Percentiles rank a stretch among this genome's conserved stretches.
Evolutionary conservation across 1,140 invertebrate genomes (phyloP).

Genomic region (Choristoneura fumiferana): DNA sequence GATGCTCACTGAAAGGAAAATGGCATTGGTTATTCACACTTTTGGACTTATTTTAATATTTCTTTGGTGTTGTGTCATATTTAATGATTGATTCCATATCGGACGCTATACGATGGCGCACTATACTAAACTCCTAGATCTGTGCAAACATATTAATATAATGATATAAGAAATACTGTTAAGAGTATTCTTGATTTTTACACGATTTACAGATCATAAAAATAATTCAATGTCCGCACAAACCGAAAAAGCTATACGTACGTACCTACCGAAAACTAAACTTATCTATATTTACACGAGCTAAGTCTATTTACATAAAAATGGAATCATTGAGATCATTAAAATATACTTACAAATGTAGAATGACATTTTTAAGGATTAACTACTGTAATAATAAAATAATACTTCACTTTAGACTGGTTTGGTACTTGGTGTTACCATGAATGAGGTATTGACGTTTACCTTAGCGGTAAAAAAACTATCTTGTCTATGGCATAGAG

Average conservation of each 20-base stretch:
- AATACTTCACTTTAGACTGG: conserved; percentile 70
- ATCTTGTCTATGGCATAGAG: not conserved
- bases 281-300: conserved; percentile 56
- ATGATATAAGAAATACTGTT: conserved; percentile 15
- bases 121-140: conserved; percentile 31
- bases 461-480: conserved; percentile 10
- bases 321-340: conserved; percentile 78
- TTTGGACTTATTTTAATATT: conserved; percentile 58
- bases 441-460: conserved; percentile 52
- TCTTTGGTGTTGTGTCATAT: conserved; percentile 76
- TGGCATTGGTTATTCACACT: conserved; percentile 59
- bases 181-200: conserved; percentile 8
- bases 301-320: conserved; percentile 66
- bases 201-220: conserved; percentile 5
- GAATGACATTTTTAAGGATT: conserved; percentile 56
- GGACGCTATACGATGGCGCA: conserved; percentile 67
- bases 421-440: conserved; percentile 56
- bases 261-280: conserved; percentile 24
- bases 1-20: conserved; percentile 56
- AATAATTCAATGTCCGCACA: conserved; percentile 22
- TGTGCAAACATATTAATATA: conserved; percentile 24
- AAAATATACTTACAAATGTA: conserved; percentile 64
- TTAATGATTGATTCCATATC: conserved; percentile 51
- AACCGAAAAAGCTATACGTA: conserved; percentile 15
- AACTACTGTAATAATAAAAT: conserved; percentile 53